Evolutionary conservation across 1,140 invertebrate species (phyloP).

Genomic region (Drosophila nebulosa): DNA sequence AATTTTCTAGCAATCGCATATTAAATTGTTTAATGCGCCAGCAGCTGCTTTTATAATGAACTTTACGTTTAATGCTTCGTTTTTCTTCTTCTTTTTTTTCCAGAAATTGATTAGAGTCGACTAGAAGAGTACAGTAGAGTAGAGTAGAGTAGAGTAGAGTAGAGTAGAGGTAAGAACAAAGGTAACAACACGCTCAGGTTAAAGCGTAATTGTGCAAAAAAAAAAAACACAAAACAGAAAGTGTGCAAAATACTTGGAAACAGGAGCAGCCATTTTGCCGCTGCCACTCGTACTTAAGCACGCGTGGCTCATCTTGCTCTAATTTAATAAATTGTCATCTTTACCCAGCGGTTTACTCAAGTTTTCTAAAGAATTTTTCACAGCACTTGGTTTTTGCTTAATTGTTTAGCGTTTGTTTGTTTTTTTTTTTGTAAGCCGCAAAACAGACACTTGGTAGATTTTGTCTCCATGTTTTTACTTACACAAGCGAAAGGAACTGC

Average conservation of each 20-base stretch:
- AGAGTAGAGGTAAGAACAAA: background rate
- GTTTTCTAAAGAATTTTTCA: background rate
- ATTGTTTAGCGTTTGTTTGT: background rate
- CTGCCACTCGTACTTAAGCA: background rate
- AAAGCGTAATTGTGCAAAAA: background rate
- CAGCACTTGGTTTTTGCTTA: background rate
- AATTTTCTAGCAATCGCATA: conserved; percentile 68
- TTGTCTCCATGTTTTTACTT: background rate
- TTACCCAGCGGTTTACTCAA: background rate
- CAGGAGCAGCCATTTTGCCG: background rate
- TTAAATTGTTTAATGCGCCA: conserved; percentile 36
- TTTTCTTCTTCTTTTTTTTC: conserved; percentile 6
- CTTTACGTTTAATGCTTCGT: conserved; percentile 1
- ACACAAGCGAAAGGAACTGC: background rate
- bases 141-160: background rate
- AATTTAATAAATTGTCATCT: background rate
- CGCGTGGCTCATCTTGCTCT: background rate
- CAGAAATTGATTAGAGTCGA: conserved; percentile 2
- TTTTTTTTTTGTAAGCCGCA: too few species aligned
- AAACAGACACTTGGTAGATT: background rate
- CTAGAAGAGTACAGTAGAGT: background rate
- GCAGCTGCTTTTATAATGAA: conserved; percentile 36
- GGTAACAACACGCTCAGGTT: background rate
- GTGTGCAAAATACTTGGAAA: background rate
- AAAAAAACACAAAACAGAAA: background rate